Evolutionary conservation across 2,888 invertebrate species (phyloP).

Genomic region (Mamestra brassicae): DNA sequence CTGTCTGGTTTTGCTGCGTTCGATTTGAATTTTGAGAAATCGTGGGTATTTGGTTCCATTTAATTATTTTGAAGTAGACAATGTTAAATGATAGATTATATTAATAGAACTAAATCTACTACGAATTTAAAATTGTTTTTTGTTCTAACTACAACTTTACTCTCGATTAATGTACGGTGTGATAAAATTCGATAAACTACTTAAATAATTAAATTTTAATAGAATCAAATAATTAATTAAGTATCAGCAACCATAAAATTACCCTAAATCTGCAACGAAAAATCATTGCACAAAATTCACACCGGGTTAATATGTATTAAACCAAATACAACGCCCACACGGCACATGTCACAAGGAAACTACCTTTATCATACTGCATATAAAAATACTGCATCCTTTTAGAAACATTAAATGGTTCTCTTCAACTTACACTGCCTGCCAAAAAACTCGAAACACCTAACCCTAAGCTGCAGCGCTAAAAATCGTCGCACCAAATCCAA

Average conservation of each 20-base stretch:
- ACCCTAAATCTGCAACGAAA: conserved; percentile 67
- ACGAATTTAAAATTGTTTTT: no score
- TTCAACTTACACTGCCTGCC: conserved; percentile 6
- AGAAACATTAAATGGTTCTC: background rate
- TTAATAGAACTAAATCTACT: background rate
- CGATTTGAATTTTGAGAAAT: background rate
- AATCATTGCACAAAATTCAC: conserved; percentile 79
- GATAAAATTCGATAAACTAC: no score
- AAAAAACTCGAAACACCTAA: conserved; percentile 53
- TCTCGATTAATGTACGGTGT: no score
- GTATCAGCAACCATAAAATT: conserved; percentile 20
- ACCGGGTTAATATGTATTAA: conserved; percentile 70
- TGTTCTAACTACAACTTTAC: no score
- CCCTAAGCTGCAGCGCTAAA: conserved; percentile 71
- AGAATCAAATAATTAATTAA: no score
- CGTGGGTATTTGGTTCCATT: background rate
- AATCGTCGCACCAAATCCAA: conserved; percentile 79
- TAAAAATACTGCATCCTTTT: no score
- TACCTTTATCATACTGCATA: background rate
- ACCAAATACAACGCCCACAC: conserved; percentile 79
- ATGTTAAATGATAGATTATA: background rate
- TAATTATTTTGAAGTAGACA: background rate
- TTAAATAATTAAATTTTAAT: no score
- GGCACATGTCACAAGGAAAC: background rate
- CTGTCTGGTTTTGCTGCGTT: background rate